These are phyloP conservation scores for Arrhopalites spinosus DNA, from an alignment of 2,888 invertebrate genomes.

Conservation along the genomic window DNA sequence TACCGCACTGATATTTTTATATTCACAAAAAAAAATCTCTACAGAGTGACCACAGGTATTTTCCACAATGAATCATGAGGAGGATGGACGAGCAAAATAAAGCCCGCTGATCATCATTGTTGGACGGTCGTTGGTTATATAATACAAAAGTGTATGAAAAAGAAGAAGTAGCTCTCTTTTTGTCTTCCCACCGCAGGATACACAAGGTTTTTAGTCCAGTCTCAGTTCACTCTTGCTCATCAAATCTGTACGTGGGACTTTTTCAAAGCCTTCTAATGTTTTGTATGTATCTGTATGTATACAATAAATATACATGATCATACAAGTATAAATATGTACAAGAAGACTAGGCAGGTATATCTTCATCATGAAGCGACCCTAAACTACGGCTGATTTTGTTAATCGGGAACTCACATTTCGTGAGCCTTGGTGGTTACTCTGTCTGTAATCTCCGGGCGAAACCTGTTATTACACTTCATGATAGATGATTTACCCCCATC, in stretches of 20 bases:
- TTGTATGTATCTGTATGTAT: no score
- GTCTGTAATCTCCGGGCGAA: slow-evolving; percentile 55
- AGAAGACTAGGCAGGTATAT: not conserved
- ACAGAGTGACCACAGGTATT: slow-evolving; percentile 25
- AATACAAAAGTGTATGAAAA: slow-evolving; percentile 41
- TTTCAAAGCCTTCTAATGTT: not conserved
- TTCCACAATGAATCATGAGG: slow-evolving; percentile 17
- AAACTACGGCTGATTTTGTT: slow-evolving; percentile 51
- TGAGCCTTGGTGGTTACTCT: slow-evolving; percentile 56
- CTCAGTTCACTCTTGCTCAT: slow-evolving; percentile 23
- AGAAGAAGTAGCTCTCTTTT: slow-evolving; percentile 47
- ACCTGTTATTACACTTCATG: slow-evolving; percentile 56
- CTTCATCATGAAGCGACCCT: slow-evolving; percentile 5
- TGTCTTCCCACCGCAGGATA: slow-evolving; percentile 49
- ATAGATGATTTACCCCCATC: slow-evolving; percentile 53
- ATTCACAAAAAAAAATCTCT: not conserved
- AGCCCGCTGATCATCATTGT: not conserved
- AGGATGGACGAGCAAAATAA: slow-evolving; percentile 8
- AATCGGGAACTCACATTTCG: slow-evolving; percentile 57
- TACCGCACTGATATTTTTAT: no score
- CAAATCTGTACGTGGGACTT: slow-evolving; percentile 32
- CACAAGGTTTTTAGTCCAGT: not conserved
- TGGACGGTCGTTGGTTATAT: not conserved
- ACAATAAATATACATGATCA: not conserved
- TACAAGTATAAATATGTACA: not conserved